Evolutionary conservation across 2,113 vertebrate species (phyloP), one percentile per base, ranked within the genome.

Genomic region (Copsychus sechellarum): DNA sequence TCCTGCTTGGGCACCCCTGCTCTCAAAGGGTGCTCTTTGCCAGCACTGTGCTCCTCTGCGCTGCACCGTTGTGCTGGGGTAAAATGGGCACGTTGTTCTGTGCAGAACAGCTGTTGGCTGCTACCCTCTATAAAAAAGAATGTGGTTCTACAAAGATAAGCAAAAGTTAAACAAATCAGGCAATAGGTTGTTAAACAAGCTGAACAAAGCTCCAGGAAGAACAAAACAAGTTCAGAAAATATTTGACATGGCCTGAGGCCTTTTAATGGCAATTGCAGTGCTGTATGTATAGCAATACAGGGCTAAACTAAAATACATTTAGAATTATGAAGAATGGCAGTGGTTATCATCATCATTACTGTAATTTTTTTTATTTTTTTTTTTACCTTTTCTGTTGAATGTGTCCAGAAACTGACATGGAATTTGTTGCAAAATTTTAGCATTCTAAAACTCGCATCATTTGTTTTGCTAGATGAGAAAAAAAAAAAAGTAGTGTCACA

Each of bases 121-220:
- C 38, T 70, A 5, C 64, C 29, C 18, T 78, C 64, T 50, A 0
- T 57, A 14, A 31, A 82, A 66, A 66, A 58, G 14, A 70, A n/a
- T 62, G 38, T 14, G 38, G 19, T 56, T 82, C 71, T 43, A 50
- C 10, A 45, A 77, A 78, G 60, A 80, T 86, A 81, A 77, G 34
- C 36, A 74, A 26, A 81, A 91, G 42, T 80, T 95, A 91, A 95
- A 88, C 28, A 80, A 53, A 86, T 47, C 26, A 51, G 65, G 65
- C 33, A 81, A 13, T 84, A 81, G 51, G 69, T 83, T 31, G 70
- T 67, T 92, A 58, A 76, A 66, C 22, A 87, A 71, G 31, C 21
- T 71, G 73, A 94, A 74, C 12, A 84, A 78, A 91, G 22, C 56
- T 87, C 54, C 47, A 47, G 61, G 34, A 89, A 71, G 51, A 81